Base-by-base conservation (phyloP, 2,888 invertebrate genomes). In the Perdita meconis region DNA sequence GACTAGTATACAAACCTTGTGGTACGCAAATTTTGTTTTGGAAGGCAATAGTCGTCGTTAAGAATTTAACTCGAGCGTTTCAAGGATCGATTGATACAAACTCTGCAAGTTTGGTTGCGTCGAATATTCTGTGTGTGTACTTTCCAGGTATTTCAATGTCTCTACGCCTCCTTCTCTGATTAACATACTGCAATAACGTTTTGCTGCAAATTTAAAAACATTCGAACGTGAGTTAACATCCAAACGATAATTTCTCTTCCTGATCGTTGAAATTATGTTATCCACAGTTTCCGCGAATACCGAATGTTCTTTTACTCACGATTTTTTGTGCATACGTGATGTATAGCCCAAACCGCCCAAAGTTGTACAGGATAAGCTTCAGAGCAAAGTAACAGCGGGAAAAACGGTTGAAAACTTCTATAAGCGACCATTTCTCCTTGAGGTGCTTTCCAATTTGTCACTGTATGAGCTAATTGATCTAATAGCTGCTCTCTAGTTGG, bases 291-390 rank as follows among this genome's bases (percentile, higher is more conserved):
- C n/a, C n/a, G n/a, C n/a, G n/a, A n/a, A n/a, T n/a, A n/a, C n/a
- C n/a, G n/a, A n/a, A n/a, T n/a, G n/a, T n/a, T n/a, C n/a, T n/a
- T n/a, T 42, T 47, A 93, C 94, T 93, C 91, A 95, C 95, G 94
- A 90, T 95, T 95, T 89, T 95, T 96, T n/a, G 95, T 94, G 88
- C 96, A 95, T 65, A 96, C 96, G 89, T 96, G 96, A 88, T 95
- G 95, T 83, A 96, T 95, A 1, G 96, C 96, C 96, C 96, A 96
- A 3, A 96, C 94, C 12, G 96, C 96, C 96, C 96, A 96, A 67
- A 96, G 91, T 87, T 96, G 96, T 36, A 96, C 95, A 67, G 95
- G 94, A 86, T 94, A 94, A 75, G 95, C 94, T 78, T 94, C 94
- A 51, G 93, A 93, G 69, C 93, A 93, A 50, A 92, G 90, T 73